A percentile compares a stretch with the other conserved stretches of the same genome.
These are phyloP conservation scores for Ditylenchus dipsaci DNA, from an alignment of 1,140 invertebrate species.

Conservation along the genomic window DNA sequence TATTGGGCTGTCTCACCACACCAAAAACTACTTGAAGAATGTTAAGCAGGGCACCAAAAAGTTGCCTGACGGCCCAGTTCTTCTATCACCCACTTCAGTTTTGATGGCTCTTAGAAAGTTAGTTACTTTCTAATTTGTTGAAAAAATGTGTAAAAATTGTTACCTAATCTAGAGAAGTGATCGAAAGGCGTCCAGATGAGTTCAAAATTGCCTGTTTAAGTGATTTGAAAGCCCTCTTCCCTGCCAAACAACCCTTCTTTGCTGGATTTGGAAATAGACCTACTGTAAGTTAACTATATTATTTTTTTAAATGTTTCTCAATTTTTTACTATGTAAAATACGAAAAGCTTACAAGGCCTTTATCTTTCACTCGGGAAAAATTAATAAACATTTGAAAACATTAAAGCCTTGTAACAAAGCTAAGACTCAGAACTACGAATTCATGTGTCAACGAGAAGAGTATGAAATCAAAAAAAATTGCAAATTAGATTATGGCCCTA, in stretches of 20 bases:
- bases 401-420: no score
- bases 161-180: slow-evolving; percentile 76
- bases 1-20: slow-evolving; percentile 80
- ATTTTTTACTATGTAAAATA: not conserved
- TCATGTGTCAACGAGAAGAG: no score
- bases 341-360: not conserved
- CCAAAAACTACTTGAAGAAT: slow-evolving; percentile 85
- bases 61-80: slow-evolving; percentile 88
- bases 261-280: slow-evolving; percentile 88
- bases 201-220: slow-evolving; percentile 96
- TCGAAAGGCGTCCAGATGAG: slow-evolving; percentile 96
- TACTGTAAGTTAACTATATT: slow-evolving; percentile 62
- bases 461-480: no score
- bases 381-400: not conserved
- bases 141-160: not conserved
- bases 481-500: no score
- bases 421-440: no score
- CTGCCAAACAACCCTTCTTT: slow-evolving; percentile 82
- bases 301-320: slow-evolving; percentile 36
- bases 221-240: slow-evolving; percentile 89
- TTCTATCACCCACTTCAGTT: slow-evolving; percentile 92
- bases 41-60: slow-evolving; percentile 86
- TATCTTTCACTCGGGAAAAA: slow-evolving; percentile 59
- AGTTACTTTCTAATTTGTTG: not conserved
- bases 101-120: slow-evolving; percentile 86